Percentiles rank a stretch among this genome's conserved stretches.
Conservation (phyloP, 1,140 invertebrate genomes). For the Tetramorium parvispinum region DNA sequence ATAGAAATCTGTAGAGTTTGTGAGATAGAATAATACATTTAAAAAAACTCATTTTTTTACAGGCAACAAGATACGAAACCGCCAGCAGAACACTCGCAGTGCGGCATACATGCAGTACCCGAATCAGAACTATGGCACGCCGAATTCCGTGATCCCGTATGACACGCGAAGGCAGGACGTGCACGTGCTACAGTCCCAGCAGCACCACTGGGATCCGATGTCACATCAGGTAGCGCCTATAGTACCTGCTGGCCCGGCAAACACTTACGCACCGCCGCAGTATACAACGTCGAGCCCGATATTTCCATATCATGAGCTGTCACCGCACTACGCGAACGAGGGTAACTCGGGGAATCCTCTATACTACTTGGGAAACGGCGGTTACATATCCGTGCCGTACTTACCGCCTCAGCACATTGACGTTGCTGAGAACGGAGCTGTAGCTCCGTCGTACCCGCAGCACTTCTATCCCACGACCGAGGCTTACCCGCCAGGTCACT, state of each 20-base stretch:
- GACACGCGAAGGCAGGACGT: not conserved
- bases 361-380: slow-evolving; percentile 12
- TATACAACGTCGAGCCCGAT: not conserved
- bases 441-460: not conserved
- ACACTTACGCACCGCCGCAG: not conserved
- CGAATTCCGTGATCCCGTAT: not conserved
- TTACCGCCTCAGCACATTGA: slow-evolving; percentile 21
- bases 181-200: not conserved
- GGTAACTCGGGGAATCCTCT: not conserved
- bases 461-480: slow-evolving; percentile 3
- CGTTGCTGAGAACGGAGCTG: not conserved
- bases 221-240: not conserved
- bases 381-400: not conserved
- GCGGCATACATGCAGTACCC: not conserved
- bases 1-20: not conserved
- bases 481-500: not conserved
- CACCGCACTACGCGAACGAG: not conserved
- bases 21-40: not conserved
- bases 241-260: not conserved
- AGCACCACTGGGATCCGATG: slow-evolving; percentile 18
- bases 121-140: not conserved
- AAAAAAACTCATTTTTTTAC: not conserved
- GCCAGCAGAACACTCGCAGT: not conserved
- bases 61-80: slow-evolving; percentile 11
- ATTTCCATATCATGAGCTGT: not conserved